Evolutionary conservation across 2,113 vertebrate genomes (phyloP), one percentile per base, ranked within the genome.

Genomic region (Nipponia nippon): DNA sequence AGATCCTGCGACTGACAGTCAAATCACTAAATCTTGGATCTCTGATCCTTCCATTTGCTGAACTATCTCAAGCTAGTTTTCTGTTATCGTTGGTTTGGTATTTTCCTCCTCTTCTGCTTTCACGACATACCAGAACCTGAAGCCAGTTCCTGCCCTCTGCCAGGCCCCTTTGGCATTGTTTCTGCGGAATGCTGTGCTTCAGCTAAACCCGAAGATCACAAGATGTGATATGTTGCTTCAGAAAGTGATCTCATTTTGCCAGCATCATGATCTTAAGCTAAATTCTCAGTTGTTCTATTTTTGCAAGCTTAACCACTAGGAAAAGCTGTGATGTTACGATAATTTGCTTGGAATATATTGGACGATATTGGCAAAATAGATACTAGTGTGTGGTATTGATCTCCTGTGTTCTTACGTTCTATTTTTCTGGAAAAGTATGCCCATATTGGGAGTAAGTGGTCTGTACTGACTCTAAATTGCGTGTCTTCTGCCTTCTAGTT

Each of bases 181-280:
- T 65, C 79, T 89, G 38, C 69, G 52, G 10, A 77, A 4, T 18
- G 56, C 75, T 70, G 78, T 83, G 78, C 83, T 96, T 80, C 91
- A 92, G 93, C 94, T 83, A 12, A 85, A 66, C 62, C 12, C 1
- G 83, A 87, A 67, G 75, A 66, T 87, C 75, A 40, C 84, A 69
- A 42, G 56, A 44, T 52, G 50, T 18, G 79, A 77, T 34, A 53
- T 16, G 20, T 65, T 49, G 40, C 84, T 97, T 90, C 89, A 90
- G 71, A 83, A 83, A 91, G 75, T 80, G 93, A 91, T 88, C 94
- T 95, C 72, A 3, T 94, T 84, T 97, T 97, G 94, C 95, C 96
- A 97, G 91, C 95, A 96, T 97, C 96, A 93, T 80, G 91, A 95
- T 95, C 94, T 95, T 95, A 22, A 97, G 85, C 96, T 96, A 77